A percentile compares a stretch with the other conserved stretches of the same genome.
Conservation (phyloP, 2,113 vertebrate species). For the Bettongia penicillata region DNA sequence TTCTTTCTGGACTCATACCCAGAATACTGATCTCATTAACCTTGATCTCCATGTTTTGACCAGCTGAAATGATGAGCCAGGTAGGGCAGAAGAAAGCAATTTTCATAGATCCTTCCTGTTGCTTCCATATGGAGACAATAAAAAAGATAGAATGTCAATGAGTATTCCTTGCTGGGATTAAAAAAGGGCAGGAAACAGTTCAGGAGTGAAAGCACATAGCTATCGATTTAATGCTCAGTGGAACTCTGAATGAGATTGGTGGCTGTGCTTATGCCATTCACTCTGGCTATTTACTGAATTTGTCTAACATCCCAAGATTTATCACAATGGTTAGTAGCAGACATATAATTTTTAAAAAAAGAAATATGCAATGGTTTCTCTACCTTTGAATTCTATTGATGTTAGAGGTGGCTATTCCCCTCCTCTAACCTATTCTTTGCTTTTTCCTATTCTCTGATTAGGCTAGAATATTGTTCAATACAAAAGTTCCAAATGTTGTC, state of each 20-base stretch:
- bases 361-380: background rate
- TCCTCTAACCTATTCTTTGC: background rate
- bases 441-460: background rate
- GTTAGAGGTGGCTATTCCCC: background rate
- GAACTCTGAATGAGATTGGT: background rate
- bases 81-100: background rate
- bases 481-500: background rate
- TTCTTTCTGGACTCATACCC: background rate
- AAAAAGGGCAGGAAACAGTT: background rate
- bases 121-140: background rate
- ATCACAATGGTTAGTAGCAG: background rate
- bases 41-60: background rate
- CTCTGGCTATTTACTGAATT: background rate
- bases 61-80: background rate
- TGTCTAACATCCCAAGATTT: background rate
- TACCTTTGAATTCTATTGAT: background rate
- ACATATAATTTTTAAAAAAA: background rate
- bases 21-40: background rate
- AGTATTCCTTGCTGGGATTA: background rate
- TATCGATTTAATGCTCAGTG: background rate
- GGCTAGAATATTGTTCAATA: background rate
- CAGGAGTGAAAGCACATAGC: background rate
- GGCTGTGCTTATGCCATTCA: background rate
- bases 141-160: conserved; percentile 1
- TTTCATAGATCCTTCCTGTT: background rate